Percentiles rank a stretch among this genome's conserved stretches.
Evolutionary conservation across 2,797 vertebrate genomes (phyloP).

Genomic region (Sebastes hubbsi): DNA sequence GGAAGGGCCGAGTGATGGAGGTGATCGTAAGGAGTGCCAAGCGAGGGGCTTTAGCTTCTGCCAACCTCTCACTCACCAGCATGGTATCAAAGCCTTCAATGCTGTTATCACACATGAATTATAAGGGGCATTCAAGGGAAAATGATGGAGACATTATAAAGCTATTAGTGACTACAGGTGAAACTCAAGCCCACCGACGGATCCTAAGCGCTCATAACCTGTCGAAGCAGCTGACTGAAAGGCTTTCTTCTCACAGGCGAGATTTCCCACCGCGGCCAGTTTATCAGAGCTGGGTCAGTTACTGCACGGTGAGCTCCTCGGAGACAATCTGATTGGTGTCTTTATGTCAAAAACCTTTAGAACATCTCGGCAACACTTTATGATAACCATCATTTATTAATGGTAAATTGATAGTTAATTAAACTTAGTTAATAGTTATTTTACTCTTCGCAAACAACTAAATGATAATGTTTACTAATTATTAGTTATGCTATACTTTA

Average conservation of each 20-base stretch:
- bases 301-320: neutral
- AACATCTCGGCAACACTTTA: no score
- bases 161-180: constrained; percentile 32
- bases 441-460: no score
- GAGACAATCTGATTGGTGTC: neutral
- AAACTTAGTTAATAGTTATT: no score
- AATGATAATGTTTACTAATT: no score
- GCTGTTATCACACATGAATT: constrained; percentile 14
- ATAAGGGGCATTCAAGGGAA: constrained; percentile 14
- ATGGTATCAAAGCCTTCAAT: constrained; percentile 16
- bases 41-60: constrained; percentile 35
- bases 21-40: constrained; percentile 54
- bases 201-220: neutral
- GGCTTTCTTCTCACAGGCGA: neutral
- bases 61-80: constrained; percentile 25
- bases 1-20: constrained; percentile 41
- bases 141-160: constrained; percentile 41
- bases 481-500: no score
- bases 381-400: no score
- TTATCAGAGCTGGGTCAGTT: neutral
- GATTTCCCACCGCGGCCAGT: neutral
- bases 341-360: neutral
- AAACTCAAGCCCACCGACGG: constrained; percentile 1
- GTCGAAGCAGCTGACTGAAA: neutral
- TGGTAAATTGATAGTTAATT: no score